Evolutionary conservation across 2,888 invertebrate species (phyloP).

Genomic region (Drosophila subquinaria): DNA sequence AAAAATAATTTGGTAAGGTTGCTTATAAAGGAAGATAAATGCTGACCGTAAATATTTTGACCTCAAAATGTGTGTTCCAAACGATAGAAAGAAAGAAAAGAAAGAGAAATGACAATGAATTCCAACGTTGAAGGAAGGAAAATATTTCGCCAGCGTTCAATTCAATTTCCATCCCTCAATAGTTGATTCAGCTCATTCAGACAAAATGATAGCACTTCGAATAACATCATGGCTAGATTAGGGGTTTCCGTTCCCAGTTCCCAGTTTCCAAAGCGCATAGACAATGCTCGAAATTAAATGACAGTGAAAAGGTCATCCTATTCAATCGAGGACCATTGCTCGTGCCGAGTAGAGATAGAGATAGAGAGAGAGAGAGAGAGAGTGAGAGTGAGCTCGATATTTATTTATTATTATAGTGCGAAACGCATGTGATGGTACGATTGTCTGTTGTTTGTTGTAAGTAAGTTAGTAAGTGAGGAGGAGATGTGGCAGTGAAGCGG

Average conservation of each 20-base stretch:
- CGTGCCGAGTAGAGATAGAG: slow-evolving; percentile 39
- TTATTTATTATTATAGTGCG: slow-evolving; percentile 81
- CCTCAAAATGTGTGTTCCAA: slow-evolving; percentile 57
- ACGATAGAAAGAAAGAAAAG: slow-evolving; percentile 27
- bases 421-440: slow-evolving; percentile 55
- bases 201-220: slow-evolving; percentile 78
- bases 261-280: slow-evolving; percentile 77
- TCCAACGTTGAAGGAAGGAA: slow-evolving; percentile 38
- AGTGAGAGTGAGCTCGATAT: slow-evolving; percentile 52
- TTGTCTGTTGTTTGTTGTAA: slow-evolving; percentile 16
- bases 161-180: slow-evolving; percentile 65
- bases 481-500: slow-evolving; percentile 75
- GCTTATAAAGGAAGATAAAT: slow-evolving; percentile 60
- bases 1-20: slow-evolving; percentile 11
- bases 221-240: slow-evolving; percentile 82
- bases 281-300: slow-evolving; percentile 83
- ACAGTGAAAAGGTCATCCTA: slow-evolving; percentile 79
- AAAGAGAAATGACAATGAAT: slow-evolving; percentile 53
- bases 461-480: slow-evolving; percentile 22
- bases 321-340: slow-evolving; percentile 71
- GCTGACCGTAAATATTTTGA: slow-evolving; percentile 79
- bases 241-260: slow-evolving; percentile 82
- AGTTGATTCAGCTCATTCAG: slow-evolving; percentile 31
- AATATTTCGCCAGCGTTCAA: slow-evolving; percentile 60
- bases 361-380: too few relatives aligned